Evolutionary conservation across 2,888 invertebrate species (phyloP).

Genomic region (Encarsia formosa): DNA sequence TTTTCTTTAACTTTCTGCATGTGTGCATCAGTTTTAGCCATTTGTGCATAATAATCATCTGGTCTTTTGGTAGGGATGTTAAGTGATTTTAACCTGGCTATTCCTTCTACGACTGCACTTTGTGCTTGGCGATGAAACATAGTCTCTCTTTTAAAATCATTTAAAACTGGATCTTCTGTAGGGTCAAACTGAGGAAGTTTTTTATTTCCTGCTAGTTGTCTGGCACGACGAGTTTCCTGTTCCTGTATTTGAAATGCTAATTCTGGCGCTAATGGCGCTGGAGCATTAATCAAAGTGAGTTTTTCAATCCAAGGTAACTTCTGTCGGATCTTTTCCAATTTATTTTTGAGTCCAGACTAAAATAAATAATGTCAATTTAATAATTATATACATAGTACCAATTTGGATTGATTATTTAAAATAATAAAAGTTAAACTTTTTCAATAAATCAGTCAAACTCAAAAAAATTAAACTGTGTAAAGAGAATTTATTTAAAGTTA

Average conservation of each 20-base stretch:
- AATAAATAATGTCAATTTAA: too few relatives aligned
- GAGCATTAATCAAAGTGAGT: constrained; percentile 71
- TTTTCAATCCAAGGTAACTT: constrained; percentile 82
- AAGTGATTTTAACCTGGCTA: constrained; percentile 71
- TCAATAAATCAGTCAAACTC: not conserved
- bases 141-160: constrained; percentile 91
- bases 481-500: too few relatives aligned
- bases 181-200: constrained; percentile 64
- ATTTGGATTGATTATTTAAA: not conserved
- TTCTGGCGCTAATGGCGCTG: constrained; percentile 82
- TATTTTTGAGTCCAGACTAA: constrained; percentile 63
- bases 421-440: not conserved
- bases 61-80: constrained; percentile 79
- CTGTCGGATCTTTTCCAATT: constrained; percentile 67
- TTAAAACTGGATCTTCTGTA: constrained; percentile 72
- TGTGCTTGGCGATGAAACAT: constrained; percentile 84
- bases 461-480: too few relatives aligned
- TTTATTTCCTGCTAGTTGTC: constrained; percentile 64
- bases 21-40: constrained; percentile 95
- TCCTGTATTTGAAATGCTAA: constrained; percentile 72
- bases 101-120: constrained; percentile 75
- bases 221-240: constrained; percentile 67
- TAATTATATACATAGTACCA: too few relatives aligned
- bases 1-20: constrained; percentile 92
- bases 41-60: constrained; percentile 97